Evolutionary conservation across 2,113 vertebrate genomes (phyloP), one percentile per base, ranked within the genome.

Genomic region (Lophius piscatorius): DNA sequence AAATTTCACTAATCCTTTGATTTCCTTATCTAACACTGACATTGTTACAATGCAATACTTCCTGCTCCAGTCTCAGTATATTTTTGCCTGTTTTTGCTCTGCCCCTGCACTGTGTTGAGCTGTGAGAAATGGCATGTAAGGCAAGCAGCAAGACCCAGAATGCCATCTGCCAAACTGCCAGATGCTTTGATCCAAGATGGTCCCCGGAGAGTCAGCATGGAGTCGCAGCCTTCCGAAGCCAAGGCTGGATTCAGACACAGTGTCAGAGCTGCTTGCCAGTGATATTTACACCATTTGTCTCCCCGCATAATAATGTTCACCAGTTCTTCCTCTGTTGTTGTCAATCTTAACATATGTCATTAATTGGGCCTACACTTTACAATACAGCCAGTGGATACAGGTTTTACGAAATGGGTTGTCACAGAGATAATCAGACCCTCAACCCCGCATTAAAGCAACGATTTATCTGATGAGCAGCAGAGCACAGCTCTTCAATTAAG

Each of bases 121-220:
- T 28, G 74, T 17, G 70, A 78, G 70, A 69, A 80, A 74, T 68
- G 77, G 72, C 45, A 29, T 70, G 69, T 70, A 71, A 85, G 69
- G 76, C 84, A 1, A 81, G 66, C 82, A 63, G 76, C 76, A 47
- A 82, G 81, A 85, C 81, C 84, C 77, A 81, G 58, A 83, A 79
- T 63, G 67, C 76, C 73, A 63, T 59, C 72, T 87, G 86, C 87
- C 78, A 87, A 85, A 76, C 54, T 31, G 62, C 76, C 82, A 83
- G 85, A 84, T 85, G 81, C 84, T 84, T 81, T 81, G 82, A 85
- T 87, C 84, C 81, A 88, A 86, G 78, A 87, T 80, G 82, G 84
- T 13, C 75, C 81, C 70, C 80, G 6, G 80, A 84, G 84, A 88
- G 76, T 84, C 76, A 81, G 81, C 79, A 80, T 64, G 80, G 57